Evolutionary conservation across 2,888 invertebrate species (phyloP).

Genomic region (Timandra comae): DNA sequence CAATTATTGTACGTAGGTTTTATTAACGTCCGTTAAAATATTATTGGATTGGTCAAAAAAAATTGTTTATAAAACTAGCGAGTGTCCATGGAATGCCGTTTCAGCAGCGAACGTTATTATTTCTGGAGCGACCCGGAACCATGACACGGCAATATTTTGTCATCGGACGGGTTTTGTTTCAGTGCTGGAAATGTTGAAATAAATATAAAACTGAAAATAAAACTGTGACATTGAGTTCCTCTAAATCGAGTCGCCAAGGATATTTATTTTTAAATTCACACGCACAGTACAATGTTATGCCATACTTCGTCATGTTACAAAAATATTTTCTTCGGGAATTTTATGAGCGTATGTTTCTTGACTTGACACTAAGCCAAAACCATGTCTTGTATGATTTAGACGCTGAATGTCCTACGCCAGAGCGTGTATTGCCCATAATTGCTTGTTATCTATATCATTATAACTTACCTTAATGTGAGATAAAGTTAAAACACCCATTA

Average conservation of each 20-base stretch:
- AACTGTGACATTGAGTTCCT: slow-evolving; percentile 61
- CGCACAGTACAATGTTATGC: slow-evolving; percentile 42
- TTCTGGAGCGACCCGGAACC: no score
- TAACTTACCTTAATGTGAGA: slow-evolving; percentile 7
- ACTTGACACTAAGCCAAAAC: slow-evolving; percentile 30
- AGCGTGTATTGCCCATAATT: slow-evolving; percentile 12
- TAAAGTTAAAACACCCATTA: slow-evolving; percentile 9
- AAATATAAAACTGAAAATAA: slow-evolving; percentile 45
- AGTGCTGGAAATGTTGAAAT: slow-evolving; percentile 20
- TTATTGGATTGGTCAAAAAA: no score
- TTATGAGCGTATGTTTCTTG: slow-evolving; percentile 35
- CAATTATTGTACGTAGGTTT: no score
- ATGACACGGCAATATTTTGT: slow-evolving; percentile 7
- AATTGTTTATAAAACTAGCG: no score
- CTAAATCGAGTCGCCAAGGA: slow-evolving; percentile 51
- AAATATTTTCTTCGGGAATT: slow-evolving; percentile 56
- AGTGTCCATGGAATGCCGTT: no score
- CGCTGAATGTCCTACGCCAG: slow-evolving; percentile 14
- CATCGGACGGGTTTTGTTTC: slow-evolving; percentile 11
- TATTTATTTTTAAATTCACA: slow-evolving; percentile 65
- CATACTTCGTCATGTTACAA: slow-evolving; percentile 42
- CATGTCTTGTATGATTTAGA: slow-evolving; percentile 11
- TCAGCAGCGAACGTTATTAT: slow-evolving; percentile 4
- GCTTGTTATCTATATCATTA: slow-evolving; percentile 19
- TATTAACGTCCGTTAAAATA: no score